Evolutionary conservation across 2,888 invertebrate species (phyloP).

Genomic region (Rhyacophila evoluta): DNA sequence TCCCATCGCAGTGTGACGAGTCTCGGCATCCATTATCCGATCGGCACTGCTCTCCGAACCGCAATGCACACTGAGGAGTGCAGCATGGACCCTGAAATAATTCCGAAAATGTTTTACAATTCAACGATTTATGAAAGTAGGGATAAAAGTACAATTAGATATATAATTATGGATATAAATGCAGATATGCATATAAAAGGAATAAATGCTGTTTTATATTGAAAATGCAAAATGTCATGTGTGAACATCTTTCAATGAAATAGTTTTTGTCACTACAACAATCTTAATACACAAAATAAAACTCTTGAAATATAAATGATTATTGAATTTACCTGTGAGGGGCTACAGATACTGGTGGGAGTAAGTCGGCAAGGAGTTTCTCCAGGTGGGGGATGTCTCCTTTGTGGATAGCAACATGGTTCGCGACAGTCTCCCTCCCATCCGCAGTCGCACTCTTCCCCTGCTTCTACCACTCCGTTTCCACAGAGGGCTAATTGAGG

Average conservation of each 20-base stretch:
- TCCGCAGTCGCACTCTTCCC: slow-evolving; percentile 99
- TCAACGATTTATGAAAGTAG: too few relatives aligned
- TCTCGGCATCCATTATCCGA: slow-evolving; percentile 95
- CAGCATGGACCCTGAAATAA: slow-evolving; percentile 96
- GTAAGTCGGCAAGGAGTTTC: slow-evolving; percentile 91
- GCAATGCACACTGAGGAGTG: slow-evolving; percentile 85
- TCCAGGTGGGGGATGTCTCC: slow-evolving; percentile 79
- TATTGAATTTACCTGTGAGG: slow-evolving; percentile 88
- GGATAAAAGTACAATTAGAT: too few relatives aligned
- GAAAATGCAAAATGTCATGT: too few relatives aligned
- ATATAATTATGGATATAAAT: too few relatives aligned
- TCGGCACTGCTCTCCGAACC: slow-evolving; percentile 89
- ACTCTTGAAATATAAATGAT: too few relatives aligned
- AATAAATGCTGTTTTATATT: too few relatives aligned
- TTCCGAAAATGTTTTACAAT: too few relatives aligned
- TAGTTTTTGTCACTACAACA: too few relatives aligned
- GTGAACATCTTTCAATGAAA: too few relatives aligned
- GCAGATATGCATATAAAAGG: too few relatives aligned
- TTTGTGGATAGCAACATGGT: slow-evolving; percentile 93
- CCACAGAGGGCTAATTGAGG: slow-evolving; percentile 96
- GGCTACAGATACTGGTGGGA: slow-evolving; percentile 82
- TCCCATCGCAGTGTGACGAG: slow-evolving; percentile 91
- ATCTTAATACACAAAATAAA: too few relatives aligned
- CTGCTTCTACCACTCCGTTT: slow-evolving; percentile 96
- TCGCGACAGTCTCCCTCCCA: slow-evolving; percentile 97